Evolutionary conservation across 2,797 vertebrate genomes (phyloP), one percentile per base, ranked within the genome.

Genomic region (Chiloscyllium punctatum): DNA sequence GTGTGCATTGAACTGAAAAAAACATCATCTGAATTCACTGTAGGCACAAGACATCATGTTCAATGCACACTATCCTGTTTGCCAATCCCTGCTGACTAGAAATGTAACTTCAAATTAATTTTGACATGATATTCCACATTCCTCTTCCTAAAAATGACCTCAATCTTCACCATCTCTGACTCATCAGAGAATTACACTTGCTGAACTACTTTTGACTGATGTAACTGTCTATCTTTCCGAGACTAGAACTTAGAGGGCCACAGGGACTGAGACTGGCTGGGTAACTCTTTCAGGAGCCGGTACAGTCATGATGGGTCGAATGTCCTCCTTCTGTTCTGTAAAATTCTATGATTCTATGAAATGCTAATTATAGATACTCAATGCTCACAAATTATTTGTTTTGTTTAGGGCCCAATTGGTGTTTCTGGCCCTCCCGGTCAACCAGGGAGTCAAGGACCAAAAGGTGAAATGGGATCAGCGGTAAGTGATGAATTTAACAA

Each of bases 391-490:
- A n/a, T 3, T 91, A 33, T 94, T n/a, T 87, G 95, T 74, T 96
- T 79, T 96, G 8, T 62, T 0, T 96, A 99, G 99, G 99, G 99
- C 97, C 96, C 98, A 95, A 98, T 98, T 6, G 99, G 99, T 97
- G 97, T 98, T 97, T 99, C 98, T 16, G 99, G 99, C 97, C 97
- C 97, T 95, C 96, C 98, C 88, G 99, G 99, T 94, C 97, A 97
- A 3, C 97, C 97, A 96, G 99, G 99, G 96, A 98, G 98, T 96
- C 98, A 98, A 95, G 99, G 99, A 96, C 99, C 99, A 91, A 96
- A 98, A 0, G 99, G 99, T 97, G 98, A 99, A 96, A 97, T 97
- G 0, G 99, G 99, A 42, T 87, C 97, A 96, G 97, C 97, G 90
- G 99, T 99, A 97, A 98, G 99, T 96, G 90, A 96, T 96, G 95